Evolutionary conservation across 2,113 vertebrate genomes (phyloP).

Genomic region (Peromyscus leucopus): DNA sequence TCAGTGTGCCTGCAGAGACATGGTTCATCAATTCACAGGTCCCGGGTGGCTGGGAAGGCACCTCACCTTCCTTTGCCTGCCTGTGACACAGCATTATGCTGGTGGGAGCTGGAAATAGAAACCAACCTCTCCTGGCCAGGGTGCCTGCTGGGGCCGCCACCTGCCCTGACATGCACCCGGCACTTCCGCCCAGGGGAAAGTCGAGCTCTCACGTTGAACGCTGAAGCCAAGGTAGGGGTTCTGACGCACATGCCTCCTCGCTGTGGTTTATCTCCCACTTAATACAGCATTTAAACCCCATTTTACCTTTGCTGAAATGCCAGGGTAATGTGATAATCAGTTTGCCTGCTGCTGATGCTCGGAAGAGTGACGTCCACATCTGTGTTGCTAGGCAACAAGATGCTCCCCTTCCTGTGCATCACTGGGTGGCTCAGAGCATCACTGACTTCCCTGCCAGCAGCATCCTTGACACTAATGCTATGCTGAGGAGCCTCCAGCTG

Average conservation of each 20-base stretch:
- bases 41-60: fast-evolving
- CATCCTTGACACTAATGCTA: neutral
- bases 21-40: neutral
- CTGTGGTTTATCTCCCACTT: neutral
- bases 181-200: neutral
- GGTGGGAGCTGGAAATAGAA: neutral
- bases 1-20: neutral
- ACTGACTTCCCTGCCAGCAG: neutral
- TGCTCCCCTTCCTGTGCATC: fast-evolving
- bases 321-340: neutral
- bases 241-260: fast-evolving
- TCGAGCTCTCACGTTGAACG: neutral
- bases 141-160: neutral
- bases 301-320: neutral
- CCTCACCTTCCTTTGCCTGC: neutral
- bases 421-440: fast-evolving
- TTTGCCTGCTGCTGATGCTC: neutral
- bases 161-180: neutral
- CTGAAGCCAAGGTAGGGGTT: neutral
- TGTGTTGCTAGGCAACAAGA: constrained; percentile 46
- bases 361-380: neutral
- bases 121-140: neutral
- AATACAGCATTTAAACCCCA: neutral
- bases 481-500: neutral
- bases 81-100: neutral